phyloP scores from a whole-genome alignment of 2,797 vertebrate species.

The Phoebastria nigripes region DNA sequence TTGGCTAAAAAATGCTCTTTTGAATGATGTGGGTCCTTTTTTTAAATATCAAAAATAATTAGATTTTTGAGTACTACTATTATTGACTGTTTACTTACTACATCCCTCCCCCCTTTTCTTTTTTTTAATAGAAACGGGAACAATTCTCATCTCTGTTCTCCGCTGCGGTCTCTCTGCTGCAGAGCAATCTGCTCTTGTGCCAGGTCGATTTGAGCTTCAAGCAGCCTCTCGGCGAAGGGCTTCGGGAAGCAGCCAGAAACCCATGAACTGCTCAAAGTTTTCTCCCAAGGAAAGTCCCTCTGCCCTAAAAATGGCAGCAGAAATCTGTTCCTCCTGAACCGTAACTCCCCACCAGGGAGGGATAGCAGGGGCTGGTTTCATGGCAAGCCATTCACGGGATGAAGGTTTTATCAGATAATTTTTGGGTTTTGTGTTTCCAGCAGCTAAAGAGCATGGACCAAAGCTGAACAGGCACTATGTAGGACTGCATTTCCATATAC shows the following conservation, averaged over 20 bases:
- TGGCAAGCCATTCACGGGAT: accelerated
- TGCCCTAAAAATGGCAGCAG: not conserved
- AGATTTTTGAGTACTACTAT: not conserved
- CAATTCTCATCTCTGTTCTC: not conserved
- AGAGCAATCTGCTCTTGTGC: not conserved
- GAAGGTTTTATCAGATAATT: not conserved
- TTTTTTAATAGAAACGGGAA: not conserved
- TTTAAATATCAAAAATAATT: constrained; percentile 8
- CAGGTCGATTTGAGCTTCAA: not conserved
- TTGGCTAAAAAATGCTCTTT: not conserved
- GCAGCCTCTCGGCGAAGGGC: not conserved
- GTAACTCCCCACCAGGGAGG: accelerated
- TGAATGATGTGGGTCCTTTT: not conserved
- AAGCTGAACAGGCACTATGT: not conserved
- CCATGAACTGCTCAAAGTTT: not conserved
- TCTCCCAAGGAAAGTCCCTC: not conserved
- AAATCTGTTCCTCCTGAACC: not conserved
- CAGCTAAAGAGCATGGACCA: accelerated
- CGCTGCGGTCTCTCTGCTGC: not conserved
- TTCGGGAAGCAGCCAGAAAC: not conserved
- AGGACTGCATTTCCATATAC: not conserved
- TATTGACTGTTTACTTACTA: not conserved
- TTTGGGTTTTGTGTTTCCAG: not conserved
- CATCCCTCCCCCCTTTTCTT: accelerated
- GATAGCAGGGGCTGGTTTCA: not conserved